Evolutionary conservation across 1,140 invertebrate genomes (phyloP).

Genomic region (Temnothorax curvispinosus): DNA sequence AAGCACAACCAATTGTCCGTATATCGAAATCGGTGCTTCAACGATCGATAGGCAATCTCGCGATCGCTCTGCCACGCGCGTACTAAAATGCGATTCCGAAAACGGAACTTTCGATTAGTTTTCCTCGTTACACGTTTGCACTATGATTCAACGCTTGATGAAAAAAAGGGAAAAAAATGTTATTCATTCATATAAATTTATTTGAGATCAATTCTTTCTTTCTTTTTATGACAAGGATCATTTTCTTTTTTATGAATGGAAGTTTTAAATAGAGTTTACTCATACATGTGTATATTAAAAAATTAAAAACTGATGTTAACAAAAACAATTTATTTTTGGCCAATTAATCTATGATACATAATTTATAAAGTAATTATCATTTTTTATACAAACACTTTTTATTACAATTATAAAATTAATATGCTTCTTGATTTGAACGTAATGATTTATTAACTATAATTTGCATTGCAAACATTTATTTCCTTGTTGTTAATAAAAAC

Average conservation of each 20-base stretch:
- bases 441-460: neutral
- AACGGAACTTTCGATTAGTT: conserved; percentile 69
- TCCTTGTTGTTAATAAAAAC: neutral
- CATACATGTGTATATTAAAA: neutral
- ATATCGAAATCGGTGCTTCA: conserved; percentile 47
- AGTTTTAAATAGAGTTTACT: neutral
- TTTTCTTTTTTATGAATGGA: conserved; percentile 8
- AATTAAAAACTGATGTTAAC: conserved; percentile 8
- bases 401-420: conserved; percentile 27
- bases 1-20: conserved; percentile 52
- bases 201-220: conserved; percentile 18
- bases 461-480: neutral
- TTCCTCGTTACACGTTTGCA: conserved; percentile 60
- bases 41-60: conserved; percentile 67
- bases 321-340: conserved; percentile 30
- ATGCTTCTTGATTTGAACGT: neutral
- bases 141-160: conserved; percentile 34
- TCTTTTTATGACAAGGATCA: neutral
- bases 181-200: conserved; percentile 34
- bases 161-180: conserved; percentile 2
- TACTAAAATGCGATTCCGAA: conserved; percentile 59
- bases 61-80: conserved; percentile 47
- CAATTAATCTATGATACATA: neutral
- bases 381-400: neutral
- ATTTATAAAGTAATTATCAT: neutral